A percentile compares a stretch with the other conserved stretches of the same genome.
Evolutionary conservation across 1,140 invertebrate genomes (phyloP).

Genomic region (Leptopilina boulardi): DNA sequence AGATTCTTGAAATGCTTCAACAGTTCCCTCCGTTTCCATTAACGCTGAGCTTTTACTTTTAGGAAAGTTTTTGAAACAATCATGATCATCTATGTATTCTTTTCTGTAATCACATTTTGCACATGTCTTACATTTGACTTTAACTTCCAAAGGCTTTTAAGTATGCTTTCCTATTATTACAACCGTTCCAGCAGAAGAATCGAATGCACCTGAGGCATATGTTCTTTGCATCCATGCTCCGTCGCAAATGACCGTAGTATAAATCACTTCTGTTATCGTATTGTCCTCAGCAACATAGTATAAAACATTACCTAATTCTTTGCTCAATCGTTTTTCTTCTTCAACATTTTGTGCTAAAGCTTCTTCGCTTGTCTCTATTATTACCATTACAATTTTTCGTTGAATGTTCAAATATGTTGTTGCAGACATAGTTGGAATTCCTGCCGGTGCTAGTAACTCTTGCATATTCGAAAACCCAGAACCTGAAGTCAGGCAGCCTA

Average conservation of each 20-base stretch:
- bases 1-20: neutral
- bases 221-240: neutral
- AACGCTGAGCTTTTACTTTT: neutral
- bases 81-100: neutral
- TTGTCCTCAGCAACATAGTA: neutral
- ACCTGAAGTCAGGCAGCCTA: neutral
- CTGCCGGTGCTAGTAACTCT: neutral
- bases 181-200: neutral
- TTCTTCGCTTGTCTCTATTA: neutral
- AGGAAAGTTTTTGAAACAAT: neutral
- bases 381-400: neutral
- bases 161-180: neutral
- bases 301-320: no score
- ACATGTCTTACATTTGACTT: neutral
- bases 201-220: neutral
- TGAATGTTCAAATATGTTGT: neutral
- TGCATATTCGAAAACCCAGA: neutral
- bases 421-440: neutral
- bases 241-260: neutral
- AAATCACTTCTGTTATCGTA: neutral
- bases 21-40: neutral
- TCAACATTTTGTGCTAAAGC: no score
- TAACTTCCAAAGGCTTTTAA: neutral
- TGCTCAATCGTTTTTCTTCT: no score
- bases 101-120: neutral